Base-by-base conservation (phyloP, 2,113 vertebrate species). In the Microcebus griseorufus region DNA sequence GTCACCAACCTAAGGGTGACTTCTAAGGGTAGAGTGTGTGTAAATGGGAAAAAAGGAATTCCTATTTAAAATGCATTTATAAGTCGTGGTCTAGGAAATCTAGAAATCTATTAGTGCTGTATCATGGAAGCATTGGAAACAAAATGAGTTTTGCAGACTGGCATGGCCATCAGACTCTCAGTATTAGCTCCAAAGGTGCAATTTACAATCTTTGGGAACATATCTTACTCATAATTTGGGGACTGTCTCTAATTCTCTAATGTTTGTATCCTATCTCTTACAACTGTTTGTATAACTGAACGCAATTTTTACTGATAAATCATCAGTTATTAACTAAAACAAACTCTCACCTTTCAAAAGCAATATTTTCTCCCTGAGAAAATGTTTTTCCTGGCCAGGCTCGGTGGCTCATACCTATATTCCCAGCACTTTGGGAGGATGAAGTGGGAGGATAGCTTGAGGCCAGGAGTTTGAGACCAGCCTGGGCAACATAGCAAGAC, bases 291-390 rank as follows among this genome's bases (percentile, higher is more conserved):
- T 60, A n/a, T 69, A 80, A 67, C 11, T 75, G 82, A 72, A 92
- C 45, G 37, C 39, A 34, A 4, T 25, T 82, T 62, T 84, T 88
- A 27, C 39, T 93, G 72, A 58, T 37, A 84, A 37, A 76, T 9
- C 27, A 81, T 60, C 39, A 17, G 45, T 48, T 84, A 1, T 75
- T 81, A 78, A 20, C 67, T 48, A 58, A 80, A 85, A 53, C 90
- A 89, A 92, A 83, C 64, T 9, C 13, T 93, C 34, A 22, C 65
- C 62, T 95, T 93, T 86, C 87, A 72, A 93, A 88, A 78, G 10
- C 34, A 82, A 0, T 62, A 23, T 93, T 89, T 87, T 32, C 89
- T 81, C 60, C 51, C 27, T 2, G 5, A 81, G 60, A 72, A 93
- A 84, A 39, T 39, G 5, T 5, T 34, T 62, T 62, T 62, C 23